Evolutionary conservation across 2,797 vertebrate species (phyloP), one percentile per base, ranked within the genome.

Genomic region (Coracias cyanogaster): DNA sequence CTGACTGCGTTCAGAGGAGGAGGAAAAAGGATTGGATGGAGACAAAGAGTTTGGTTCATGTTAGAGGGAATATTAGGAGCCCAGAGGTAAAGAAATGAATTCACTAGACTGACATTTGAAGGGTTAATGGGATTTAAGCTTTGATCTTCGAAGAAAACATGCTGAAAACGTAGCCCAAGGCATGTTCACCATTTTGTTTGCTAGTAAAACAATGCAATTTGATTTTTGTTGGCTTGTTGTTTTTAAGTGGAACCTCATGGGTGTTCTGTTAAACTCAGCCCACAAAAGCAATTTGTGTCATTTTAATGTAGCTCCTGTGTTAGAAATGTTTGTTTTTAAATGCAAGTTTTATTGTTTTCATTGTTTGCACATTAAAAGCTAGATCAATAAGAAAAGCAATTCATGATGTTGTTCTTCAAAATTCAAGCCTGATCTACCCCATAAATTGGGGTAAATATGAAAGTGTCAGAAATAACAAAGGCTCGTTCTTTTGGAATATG

Each of bases 231-330:
- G 94, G 94, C 94, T 97, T 97, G 97, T 97, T 97, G 94, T 96
- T 93, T 97, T 97, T 98, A 97, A 98, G 94, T 97, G 96, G 95
- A 98, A 98, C 97, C 97, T 98, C 96, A 96, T 97, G 97, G 97
- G 96, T 96, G 95, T 96, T 95, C 96, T 97, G 97, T 91, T 92
- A 96, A 96, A 93, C 76, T 95, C 95, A 87, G 91, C 95, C 97
- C 97, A 96, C 96, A 97, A 96, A 97, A 97, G 96, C 95, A 95
- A 95, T 86, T 95, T 92, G 79, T 96, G 89, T 96, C 96, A 91
- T 96, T 97, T 95, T 93, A 94, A 94, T 93, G 86, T 72, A 58
- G 94, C 87, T 96, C 94, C 92, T 90, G 96, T 93, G 82, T 52
- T 83, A 72, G 93, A 88, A 90, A 88, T 90, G 94, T 96, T 96